Evolutionary conservation across 2,888 invertebrate species (phyloP).

Genomic region (Drosophila lutescens): DNA sequence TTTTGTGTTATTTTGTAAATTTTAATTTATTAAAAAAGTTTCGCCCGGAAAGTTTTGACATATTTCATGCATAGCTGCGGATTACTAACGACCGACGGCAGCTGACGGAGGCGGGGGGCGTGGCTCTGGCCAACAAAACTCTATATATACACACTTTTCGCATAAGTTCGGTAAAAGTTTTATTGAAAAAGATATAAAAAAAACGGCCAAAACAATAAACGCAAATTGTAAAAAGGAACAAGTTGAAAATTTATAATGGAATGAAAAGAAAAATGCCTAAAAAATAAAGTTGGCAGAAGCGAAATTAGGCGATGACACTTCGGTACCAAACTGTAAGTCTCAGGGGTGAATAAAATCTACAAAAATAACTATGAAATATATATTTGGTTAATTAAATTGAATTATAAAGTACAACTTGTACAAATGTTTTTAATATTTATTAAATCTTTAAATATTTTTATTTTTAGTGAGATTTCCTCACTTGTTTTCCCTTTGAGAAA

Average conservation of each 20-base stretch:
- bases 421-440: no score
- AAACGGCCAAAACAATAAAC: slow-evolving; percentile 18
- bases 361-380: background rate
- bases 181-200: slow-evolving; percentile 1
- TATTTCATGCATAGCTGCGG: slow-evolving; percentile 58
- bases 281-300: background rate
- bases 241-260: slow-evolving; percentile 42
- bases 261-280: slow-evolving; percentile 12
- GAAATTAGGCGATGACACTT: background rate
- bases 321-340: background rate
- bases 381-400: no score
- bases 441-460: background rate
- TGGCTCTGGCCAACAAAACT: slow-evolving; percentile 25
- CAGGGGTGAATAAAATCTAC: no score
- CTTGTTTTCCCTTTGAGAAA: background rate
- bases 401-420: no score
- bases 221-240: slow-evolving; percentile 23
- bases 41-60: slow-evolving; percentile 50
- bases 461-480: no score
- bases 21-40: slow-evolving; percentile 70
- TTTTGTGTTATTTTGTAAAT: slow-evolving; percentile 39
- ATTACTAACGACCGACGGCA: slow-evolving; percentile 34
- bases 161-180: slow-evolving; percentile 32
- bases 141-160: slow-evolving; percentile 17
- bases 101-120: slow-evolving; percentile 11